phyloP scores from a whole-genome alignment of 37 sponge, comb jelly and placozoan genomes.

The Ianthella basta region DNA sequence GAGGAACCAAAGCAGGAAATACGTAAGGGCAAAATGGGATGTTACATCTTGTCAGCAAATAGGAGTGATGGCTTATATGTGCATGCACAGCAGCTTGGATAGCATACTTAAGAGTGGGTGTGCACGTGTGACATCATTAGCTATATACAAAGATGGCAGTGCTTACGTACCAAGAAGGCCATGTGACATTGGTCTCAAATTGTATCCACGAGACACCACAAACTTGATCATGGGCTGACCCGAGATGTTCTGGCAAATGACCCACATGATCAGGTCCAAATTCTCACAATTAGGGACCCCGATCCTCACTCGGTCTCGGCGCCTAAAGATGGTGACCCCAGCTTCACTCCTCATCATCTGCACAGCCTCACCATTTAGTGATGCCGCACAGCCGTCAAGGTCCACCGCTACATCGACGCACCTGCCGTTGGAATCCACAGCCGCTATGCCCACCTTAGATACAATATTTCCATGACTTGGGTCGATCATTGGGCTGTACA shows the following conservation, averaged over 20 bases:
- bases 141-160: too few relatives aligned
- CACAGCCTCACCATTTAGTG: neutral
- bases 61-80: too few relatives aligned
- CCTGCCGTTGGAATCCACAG: neutral
- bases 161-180: constrained; percentile 71
- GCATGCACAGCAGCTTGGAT: too few relatives aligned
- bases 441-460: constrained; percentile 15
- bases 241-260: constrained; percentile 49
- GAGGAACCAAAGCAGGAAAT: too few relatives aligned
- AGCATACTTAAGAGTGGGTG: too few relatives aligned
- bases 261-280: constrained; percentile 64
- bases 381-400: neutral
- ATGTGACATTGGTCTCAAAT: constrained; percentile 71
- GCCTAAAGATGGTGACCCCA: constrained; percentile 24
- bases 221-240: constrained; percentile 59
- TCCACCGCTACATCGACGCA: neutral
- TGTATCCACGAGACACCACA: constrained; percentile 52
- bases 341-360: neutral
- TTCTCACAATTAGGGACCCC: constrained; percentile 74
- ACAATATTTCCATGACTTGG: constrained; percentile 29
- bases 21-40: too few relatives aligned
- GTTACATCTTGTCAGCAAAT: too few relatives aligned
- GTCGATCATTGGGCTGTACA: constrained; percentile 23
- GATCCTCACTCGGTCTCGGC: constrained; percentile 42
- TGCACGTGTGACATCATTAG: too few relatives aligned